Base-by-base conservation (phyloP, 2,797 vertebrate genomes). In the Sebastes baramenuke region DNA sequence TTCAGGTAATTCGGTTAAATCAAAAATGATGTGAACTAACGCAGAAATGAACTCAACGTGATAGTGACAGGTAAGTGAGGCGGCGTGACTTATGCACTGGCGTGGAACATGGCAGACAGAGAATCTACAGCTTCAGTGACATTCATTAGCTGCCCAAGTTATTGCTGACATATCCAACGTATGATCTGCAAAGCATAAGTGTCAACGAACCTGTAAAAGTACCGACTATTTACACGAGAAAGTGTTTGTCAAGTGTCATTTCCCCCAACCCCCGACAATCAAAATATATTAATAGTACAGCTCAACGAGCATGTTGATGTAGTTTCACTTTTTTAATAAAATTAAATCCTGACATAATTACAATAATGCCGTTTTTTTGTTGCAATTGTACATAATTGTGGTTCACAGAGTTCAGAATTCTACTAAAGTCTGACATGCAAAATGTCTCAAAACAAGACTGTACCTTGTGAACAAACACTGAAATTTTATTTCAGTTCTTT, bases 141-240 rank as follows among this genome's bases (percentile, higher is more conserved):
- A 99, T 99, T 99, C 98, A 97, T 97, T 99, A 99, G 98, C 98
- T 99, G 98, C 98, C 98, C 96, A 97, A 98, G 98, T 99, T 99
- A 99, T 99, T 99, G 98, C 99, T 99, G 98, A 98, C 97, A 93
- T 93, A 95, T 95, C 94, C 93, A 93, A 93, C 92, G 78, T 97
- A 97, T 96, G 96, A 97, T 97, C 97, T 97, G 97, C 97, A 97
- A 98, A 98, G 97, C 97, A 97, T 96, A 98, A 93, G 96, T 97
- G 97, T 97, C 96, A 96, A 98, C 96, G 94, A 97, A 97, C 96
- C 97, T 97, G 97, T 96, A 97, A 96, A 97, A 98, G 95, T 97
- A 97, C 78, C 79, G 83, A 82, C 68, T 97, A 97, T 98, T 97
- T 97, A 98, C 97, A 98, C 94, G 97, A 97, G 95, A 97, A 97